Evolutionary conservation across 2,888 invertebrate genomes (phyloP).

Genomic region (Ophonus ardosiacus): DNA sequence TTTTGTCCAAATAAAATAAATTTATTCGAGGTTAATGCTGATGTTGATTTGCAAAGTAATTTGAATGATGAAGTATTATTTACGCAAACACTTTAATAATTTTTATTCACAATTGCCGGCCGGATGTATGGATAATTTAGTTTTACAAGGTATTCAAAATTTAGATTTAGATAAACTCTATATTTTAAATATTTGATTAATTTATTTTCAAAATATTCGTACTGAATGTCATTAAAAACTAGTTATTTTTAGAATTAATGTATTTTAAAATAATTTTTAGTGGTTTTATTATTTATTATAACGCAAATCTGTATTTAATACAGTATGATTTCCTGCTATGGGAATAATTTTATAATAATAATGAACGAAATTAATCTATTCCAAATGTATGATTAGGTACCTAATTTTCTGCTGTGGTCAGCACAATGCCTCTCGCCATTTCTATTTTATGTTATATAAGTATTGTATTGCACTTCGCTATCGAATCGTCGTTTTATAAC

Average conservation of each 20-base stretch:
- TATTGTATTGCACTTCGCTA: too few species aligned
- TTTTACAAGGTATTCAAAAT: constrained; percentile 24
- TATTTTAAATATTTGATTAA: constrained; percentile 41
- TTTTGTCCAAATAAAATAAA: constrained; percentile 31
- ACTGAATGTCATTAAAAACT: constrained; percentile 6
- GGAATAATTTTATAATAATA: background rate
- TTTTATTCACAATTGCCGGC: constrained; percentile 21
- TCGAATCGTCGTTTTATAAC: too few species aligned
- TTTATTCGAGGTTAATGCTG: constrained; percentile 47
- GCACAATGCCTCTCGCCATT: too few species aligned
- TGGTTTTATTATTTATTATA: constrained; percentile 3
- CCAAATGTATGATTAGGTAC: background rate
- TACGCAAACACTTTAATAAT: constrained; percentile 22
- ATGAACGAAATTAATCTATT: background rate
- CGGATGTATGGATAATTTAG: constrained; percentile 43
- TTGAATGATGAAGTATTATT: constrained; percentile 45
- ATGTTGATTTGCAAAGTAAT: constrained; percentile 51
- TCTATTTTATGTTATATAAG: too few species aligned
- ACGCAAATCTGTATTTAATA: background rate
- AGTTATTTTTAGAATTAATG: constrained; percentile 18
- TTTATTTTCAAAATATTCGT: constrained; percentile 1
- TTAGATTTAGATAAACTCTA: constrained; percentile 19
- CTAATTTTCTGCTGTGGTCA: too few species aligned
- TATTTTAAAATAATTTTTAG: constrained; percentile 21
- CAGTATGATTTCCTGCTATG: background rate